Evolutionary conservation across 1,140 invertebrate species (phyloP), one percentile per base, ranked within the genome.

Genomic region (Hydropsyche tenuis): DNA sequence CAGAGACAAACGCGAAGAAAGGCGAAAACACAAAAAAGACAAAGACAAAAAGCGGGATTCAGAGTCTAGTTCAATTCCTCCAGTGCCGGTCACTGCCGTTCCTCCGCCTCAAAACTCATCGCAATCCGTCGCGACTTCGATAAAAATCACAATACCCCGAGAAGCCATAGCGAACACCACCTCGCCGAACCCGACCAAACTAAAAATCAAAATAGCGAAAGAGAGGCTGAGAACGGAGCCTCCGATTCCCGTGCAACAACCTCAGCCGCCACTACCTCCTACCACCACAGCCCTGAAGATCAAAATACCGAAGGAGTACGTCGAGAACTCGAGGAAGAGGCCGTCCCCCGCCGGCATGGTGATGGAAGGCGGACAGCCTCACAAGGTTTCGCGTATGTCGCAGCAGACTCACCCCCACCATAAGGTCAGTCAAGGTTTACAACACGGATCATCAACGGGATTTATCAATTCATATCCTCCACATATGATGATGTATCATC

Each of bases 121-220:
- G 0, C 72, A 70, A 11, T 56, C 37, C 46, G 68, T 70, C 14
- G 79, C 81, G 65, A 81, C 80, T 0, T 75, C 80, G 14, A 62
- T 86, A 4, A 78, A 81, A 46, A 85, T 86, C 72, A 86, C 83
- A 0, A 85, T 86, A 63, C 83, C 82, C 0, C 56, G 81, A 4
- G 84, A 85, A 0, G 84, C 83, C 72, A 74, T 84, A 5, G 79
- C 81, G 0, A 82, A 68, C 12, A 23, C 43, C 12, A 45, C 25
- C 6, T 48, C 63, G 20, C 63, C 22, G 18, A 9, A 25, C 20
- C 46, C 53, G 5, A 82, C 84, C 0, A 82, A 83, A 0, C 43
- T 85, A 4, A 85, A 85, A 77, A 85, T 86, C 23, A 86, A 85
- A 73, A 85, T 85, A 18, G 83, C 84, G 0, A 85, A 85, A 73